Conservation (phyloP, 1,140 invertebrate genomes). For the Chymomyza costata region DNA sequence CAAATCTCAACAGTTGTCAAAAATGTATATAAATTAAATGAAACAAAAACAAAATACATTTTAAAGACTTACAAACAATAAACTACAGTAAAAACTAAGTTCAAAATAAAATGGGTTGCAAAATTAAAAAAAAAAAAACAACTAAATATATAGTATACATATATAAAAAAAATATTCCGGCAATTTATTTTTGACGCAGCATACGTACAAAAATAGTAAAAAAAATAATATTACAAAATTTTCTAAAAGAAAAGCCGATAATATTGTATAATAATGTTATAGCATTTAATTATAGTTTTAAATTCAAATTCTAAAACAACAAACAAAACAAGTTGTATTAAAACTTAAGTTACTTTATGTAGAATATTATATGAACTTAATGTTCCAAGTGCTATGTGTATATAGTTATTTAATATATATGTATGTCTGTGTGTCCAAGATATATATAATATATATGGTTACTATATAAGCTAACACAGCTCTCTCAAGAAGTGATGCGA, state of each 20-base stretch:
- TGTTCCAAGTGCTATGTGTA: too few species aligned
- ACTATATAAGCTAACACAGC: constrained; percentile 30
- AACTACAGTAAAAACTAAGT: too few species aligned
- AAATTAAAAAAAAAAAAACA: constrained; percentile 17
- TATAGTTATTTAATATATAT: constrained; percentile 13
- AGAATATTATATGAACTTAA: too few species aligned
- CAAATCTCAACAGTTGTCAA: too few species aligned
- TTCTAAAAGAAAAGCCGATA: constrained; percentile 16
- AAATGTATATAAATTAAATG: too few species aligned
- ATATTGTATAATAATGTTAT: constrained; percentile 27
- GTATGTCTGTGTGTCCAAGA: constrained; percentile 43
- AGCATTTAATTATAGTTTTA: constrained; percentile 26
- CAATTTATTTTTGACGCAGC: constrained; percentile 3
- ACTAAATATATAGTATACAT: constrained; percentile 29
- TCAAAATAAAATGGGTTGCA: constrained; percentile 30
- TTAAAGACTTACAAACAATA: too few species aligned
- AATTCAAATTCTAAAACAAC: background rate
- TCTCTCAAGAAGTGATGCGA: constrained; percentile 17
- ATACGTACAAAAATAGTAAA: background rate
- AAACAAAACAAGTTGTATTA: too few species aligned
- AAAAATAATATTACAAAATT: constrained; percentile 37
- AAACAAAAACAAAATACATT: too few species aligned
- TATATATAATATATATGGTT: constrained; percentile 43
- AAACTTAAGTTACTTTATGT: too few species aligned
- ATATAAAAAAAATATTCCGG: constrained; percentile 28